These are phyloP conservation scores for Plecotus auritus DNA, from an alignment of 2,113 vertebrate genomes.

Conservation along the genomic window DNA sequence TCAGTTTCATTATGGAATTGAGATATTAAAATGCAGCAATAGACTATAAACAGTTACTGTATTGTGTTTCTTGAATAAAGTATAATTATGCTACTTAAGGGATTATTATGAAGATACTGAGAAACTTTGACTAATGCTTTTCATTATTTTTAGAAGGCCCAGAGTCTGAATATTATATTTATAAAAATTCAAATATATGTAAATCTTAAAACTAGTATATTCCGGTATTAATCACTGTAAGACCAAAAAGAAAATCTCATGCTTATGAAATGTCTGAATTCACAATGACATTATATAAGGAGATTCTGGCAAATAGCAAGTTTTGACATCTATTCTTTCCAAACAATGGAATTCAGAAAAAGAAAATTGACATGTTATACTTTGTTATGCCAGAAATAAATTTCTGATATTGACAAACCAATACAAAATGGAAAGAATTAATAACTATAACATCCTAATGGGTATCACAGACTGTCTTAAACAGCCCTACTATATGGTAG, in stretches of 20 bases:
- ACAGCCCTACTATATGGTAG: background rate
- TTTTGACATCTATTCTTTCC: background rate
- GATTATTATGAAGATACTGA: background rate
- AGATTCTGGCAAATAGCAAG: background rate
- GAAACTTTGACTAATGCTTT: background rate
- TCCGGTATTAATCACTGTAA: background rate
- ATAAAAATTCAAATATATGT: background rate
- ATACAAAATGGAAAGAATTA: background rate
- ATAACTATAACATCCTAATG: background rate
- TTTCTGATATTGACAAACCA: background rate
- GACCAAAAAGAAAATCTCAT: background rate
- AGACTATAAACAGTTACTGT: background rate
- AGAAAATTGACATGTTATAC: background rate
- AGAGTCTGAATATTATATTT: background rate
- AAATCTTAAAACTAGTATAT: background rate
- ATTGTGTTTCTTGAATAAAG: background rate
- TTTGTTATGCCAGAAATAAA: slow-evolving; percentile 3
- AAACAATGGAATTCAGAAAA: background rate
- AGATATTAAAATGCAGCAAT: background rate
- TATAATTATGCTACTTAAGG: background rate
- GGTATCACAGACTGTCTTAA: background rate
- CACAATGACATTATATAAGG: background rate
- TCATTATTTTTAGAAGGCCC: background rate
- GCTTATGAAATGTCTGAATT: background rate
- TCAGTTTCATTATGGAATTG: background rate